Conservation (phyloP, 2,113 vertebrate genomes). For the Coracopsis vasa region DNA sequence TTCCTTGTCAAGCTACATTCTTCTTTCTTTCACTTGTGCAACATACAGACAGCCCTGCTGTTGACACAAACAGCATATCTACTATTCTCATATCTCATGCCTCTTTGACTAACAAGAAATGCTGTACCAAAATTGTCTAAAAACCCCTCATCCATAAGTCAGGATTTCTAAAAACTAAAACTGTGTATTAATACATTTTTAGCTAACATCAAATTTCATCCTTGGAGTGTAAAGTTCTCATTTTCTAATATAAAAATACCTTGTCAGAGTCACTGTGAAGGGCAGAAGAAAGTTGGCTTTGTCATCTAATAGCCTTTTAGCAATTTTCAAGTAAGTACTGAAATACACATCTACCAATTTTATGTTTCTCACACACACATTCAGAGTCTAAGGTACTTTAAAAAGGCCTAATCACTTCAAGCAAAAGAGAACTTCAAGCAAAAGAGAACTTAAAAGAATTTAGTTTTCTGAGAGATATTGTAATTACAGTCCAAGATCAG, state of each 20-base stretch:
- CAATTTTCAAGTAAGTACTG: background rate
- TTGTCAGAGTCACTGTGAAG: background rate
- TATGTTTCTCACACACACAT: background rate
- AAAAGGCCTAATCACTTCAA: background rate
- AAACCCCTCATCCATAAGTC: slow-evolving; percentile 38
- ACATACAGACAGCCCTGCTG: background rate
- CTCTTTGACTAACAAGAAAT: background rate
- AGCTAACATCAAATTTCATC: slow-evolving; percentile 16
- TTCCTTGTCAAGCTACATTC: background rate
- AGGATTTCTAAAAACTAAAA: slow-evolving; percentile 15
- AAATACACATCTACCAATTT: background rate
- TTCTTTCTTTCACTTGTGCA: background rate
- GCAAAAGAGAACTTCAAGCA: background rate
- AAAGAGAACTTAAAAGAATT: background rate
- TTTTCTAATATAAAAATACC: background rate
- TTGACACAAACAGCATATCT: background rate
- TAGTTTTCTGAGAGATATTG: background rate
- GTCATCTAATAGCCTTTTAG: background rate
- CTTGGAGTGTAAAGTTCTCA: background rate
- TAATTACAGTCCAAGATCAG: background rate
- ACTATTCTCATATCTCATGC: background rate
- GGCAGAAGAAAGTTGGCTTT: background rate
- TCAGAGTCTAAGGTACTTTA: background rate
- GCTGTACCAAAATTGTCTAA: slow-evolving; percentile 12
- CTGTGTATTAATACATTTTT: slow-evolving; percentile 18